These are phyloP conservation scores for Varanus salvator DNA, from an alignment of 2,113 vertebrate species.

Conservation along the genomic window DNA sequence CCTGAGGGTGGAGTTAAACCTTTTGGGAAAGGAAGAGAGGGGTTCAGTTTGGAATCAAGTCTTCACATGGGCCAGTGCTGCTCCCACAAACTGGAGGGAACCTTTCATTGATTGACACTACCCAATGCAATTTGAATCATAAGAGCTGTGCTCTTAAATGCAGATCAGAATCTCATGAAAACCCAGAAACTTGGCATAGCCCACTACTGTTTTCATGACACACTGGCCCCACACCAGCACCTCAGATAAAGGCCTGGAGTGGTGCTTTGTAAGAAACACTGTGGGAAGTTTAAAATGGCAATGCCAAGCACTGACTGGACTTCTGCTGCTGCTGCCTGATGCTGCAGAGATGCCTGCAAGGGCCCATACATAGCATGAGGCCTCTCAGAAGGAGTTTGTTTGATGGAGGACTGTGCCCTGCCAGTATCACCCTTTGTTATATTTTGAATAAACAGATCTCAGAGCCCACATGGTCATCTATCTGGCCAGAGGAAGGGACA, in stretches of 20 bases:
- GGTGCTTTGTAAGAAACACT: background rate
- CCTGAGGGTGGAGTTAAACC: too few relatives aligned
- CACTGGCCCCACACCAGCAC: background rate
- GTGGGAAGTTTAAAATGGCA: background rate
- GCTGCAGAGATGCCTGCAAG: background rate
- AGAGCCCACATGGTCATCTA: too few relatives aligned
- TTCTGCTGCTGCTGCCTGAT: background rate
- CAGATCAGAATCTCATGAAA: background rate
- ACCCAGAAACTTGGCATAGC: background rate
- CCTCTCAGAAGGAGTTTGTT: background rate
- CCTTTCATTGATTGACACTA: too few relatives aligned
- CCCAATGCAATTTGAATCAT: background rate
- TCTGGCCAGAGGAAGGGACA: too few relatives aligned
- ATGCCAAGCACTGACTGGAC: background rate
- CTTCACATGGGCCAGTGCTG: too few relatives aligned
- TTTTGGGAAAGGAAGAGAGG: too few relatives aligned
- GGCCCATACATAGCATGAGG: background rate
- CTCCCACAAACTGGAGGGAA: too few relatives aligned
- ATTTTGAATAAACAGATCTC: too few relatives aligned
- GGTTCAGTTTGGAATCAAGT: too few relatives aligned
- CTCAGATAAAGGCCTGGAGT: background rate
- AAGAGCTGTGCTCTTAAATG: background rate
- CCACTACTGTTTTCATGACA: background rate
- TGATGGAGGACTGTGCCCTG: too few relatives aligned
- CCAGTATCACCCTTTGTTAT: too few relatives aligned